These are phyloP conservation scores for Struthidea cinerea DNA, from an alignment of 2,113 vertebrate species.

Conservation along the genomic window DNA sequence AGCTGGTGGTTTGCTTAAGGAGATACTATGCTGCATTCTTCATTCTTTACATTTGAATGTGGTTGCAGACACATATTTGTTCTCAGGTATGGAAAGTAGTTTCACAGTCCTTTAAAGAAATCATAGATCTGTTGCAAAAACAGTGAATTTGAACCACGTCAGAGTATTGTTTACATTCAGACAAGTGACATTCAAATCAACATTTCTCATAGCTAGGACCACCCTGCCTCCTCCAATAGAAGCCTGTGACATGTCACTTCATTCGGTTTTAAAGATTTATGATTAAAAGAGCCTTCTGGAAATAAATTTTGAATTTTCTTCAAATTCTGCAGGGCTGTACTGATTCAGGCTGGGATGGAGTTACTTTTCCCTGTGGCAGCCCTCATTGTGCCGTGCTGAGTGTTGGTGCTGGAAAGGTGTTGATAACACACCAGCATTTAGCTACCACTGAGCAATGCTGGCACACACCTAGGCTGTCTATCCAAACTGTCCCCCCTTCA, in stretches of 20 bases:
- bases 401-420: neutral
- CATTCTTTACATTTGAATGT: neutral
- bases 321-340: neutral
- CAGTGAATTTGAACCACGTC: neutral
- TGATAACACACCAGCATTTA: neutral
- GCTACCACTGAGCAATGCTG: neutral
- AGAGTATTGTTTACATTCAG: neutral
- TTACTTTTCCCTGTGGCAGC: neutral
- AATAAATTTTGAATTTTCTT: neutral
- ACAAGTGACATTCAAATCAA: neutral
- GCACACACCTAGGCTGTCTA: neutral
- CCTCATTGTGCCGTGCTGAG: neutral
- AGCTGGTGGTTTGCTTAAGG: neutral
- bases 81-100: neutral
- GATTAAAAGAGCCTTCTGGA: neutral
- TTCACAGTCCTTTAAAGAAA: neutral
- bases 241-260: neutral
- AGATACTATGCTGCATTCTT: neutral
- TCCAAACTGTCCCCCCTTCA: accelerated
- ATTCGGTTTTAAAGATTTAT: neutral
- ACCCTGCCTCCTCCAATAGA: neutral
- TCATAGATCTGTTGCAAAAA: neutral
- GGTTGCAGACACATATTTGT: neutral
- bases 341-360: neutral
- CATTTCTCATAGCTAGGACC: neutral